Evolutionary conservation across 2,113 vertebrate genomes (phyloP).

Genomic region (Syrmaticus mikado): DNA sequence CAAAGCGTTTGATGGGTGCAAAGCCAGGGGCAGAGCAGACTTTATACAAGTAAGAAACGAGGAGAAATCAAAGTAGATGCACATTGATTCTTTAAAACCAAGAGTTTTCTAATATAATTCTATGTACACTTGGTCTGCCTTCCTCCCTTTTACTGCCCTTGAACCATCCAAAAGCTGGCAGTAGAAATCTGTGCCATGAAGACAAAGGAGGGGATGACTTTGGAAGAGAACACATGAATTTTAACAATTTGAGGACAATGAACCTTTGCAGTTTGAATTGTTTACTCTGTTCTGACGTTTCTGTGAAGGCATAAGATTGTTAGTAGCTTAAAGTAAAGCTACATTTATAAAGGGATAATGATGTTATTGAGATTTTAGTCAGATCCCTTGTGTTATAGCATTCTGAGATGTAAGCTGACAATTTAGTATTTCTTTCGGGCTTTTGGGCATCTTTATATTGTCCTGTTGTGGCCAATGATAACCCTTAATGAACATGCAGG

Average conservation of each 20-base stretch:
- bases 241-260: not conserved
- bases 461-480: not conserved
- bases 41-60: not conserved
- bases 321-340: not conserved
- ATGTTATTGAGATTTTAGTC: not conserved
- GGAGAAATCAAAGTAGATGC: not conserved
- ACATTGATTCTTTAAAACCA: not conserved
- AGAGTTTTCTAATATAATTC: not conserved
- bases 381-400: not conserved
- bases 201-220: constrained; percentile 13
- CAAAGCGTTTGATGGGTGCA: not conserved
- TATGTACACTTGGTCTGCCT: not conserved
- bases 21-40: not conserved
- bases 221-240: constrained; percentile 20
- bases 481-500: not conserved
- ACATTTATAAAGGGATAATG: not conserved
- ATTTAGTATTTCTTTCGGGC: not conserved
- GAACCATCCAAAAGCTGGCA: not conserved
- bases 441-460: not conserved
- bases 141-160: not conserved
- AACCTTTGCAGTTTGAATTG: constrained; percentile 16
- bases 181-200: constrained; percentile 1
- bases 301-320: not conserved
- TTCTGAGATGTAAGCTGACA: not conserved
- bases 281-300: constrained; percentile 11